Evolutionary conservation across 2,113 vertebrate genomes (phyloP).

Genomic region (Cepphus grylle): DNA sequence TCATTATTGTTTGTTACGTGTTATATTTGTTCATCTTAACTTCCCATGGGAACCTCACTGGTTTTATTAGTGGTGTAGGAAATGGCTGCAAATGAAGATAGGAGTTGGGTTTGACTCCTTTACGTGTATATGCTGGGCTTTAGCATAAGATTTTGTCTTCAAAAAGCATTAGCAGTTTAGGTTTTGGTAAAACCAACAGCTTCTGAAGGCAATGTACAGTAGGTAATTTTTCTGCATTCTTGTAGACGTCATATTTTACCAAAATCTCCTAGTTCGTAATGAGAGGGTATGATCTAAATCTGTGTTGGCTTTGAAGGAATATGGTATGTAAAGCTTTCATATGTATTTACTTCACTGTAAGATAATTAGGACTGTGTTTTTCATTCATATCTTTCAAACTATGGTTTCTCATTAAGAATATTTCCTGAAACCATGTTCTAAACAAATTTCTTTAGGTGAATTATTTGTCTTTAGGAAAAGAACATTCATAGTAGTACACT

Average conservation of each 20-base stretch:
- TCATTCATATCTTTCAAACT: neutral
- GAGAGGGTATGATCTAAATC: neutral
- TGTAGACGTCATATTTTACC: neutral
- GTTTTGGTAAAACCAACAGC: neutral
- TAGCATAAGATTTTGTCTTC: neutral
- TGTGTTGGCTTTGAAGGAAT: neutral
- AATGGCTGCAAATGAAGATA: neutral
- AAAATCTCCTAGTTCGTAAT: neutral
- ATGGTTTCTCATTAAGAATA: neutral
- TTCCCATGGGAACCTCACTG: neutral
- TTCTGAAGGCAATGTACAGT: neutral
- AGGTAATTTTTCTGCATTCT: neutral
- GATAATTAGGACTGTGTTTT: neutral
- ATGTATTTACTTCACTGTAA: neutral
- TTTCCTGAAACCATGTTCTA: neutral
- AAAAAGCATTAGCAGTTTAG: neutral
- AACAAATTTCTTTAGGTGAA: neutral
- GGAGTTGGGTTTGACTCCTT: neutral
- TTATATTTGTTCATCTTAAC: neutral
- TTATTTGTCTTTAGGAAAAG: neutral
- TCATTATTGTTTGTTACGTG: neutral
- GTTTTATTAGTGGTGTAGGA: neutral
- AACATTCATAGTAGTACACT: neutral
- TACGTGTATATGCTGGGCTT: fast-evolving
- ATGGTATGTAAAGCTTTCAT: neutral